These are phyloP conservation scores for Cecidostiba fungosa DNA, from an alignment of 2,888 invertebrate genomes.

Conservation along the genomic window DNA sequence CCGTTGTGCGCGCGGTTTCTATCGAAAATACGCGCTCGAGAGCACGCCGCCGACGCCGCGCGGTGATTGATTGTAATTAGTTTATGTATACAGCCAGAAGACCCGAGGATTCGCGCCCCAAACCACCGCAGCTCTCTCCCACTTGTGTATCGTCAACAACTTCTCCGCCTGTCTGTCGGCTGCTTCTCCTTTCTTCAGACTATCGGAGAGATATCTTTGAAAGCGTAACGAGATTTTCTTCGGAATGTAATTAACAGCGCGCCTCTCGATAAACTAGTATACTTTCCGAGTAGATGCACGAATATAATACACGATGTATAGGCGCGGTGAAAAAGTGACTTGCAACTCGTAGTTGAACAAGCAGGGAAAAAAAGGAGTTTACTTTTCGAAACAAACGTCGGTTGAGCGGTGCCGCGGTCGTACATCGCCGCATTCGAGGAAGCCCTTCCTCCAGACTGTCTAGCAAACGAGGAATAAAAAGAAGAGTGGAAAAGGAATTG, in stretches of 20 bases:
- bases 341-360: too few relatives aligned
- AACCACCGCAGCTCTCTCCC: slow-evolving; percentile 41
- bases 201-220: neutral
- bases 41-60: slow-evolving; percentile 52
- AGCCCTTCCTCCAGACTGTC: slow-evolving; percentile 6
- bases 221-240: neutral
- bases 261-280: neutral
- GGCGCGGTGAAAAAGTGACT: too few relatives aligned
- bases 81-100: slow-evolving; percentile 69
- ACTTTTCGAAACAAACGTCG: neutral
- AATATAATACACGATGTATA: too few relatives aligned
- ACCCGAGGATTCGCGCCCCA: slow-evolving; percentile 54
- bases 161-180: slow-evolving; percentile 38
- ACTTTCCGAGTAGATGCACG: neutral
- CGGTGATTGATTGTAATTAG: slow-evolving; percentile 74
- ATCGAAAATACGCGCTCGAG: slow-evolving; percentile 58
- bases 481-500: slow-evolving; percentile 25
- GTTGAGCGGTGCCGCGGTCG: neutral
- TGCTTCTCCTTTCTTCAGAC: slow-evolving; percentile 11
- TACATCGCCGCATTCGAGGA: neutral
- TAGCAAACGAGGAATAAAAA: neutral
- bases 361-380: too few relatives aligned
- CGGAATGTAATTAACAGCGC: neutral
- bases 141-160: slow-evolving; percentile 53
- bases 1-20: slow-evolving; percentile 33